phyloP scores from a whole-genome alignment of 2,113 vertebrate genomes.

The Pantherophis guttatus region DNA sequence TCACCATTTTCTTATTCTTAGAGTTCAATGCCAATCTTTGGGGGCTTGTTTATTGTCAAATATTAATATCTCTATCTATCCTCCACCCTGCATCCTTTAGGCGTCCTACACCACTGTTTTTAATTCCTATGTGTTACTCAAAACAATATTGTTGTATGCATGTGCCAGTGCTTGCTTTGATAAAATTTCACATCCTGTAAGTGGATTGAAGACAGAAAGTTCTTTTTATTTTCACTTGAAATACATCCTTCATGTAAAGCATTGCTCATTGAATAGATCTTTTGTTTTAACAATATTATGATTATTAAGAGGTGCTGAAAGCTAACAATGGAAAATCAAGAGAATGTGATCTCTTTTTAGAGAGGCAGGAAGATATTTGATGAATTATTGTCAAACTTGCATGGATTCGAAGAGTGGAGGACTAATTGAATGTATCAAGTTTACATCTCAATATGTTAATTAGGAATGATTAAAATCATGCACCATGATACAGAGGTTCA shows the following conservation, averaged over 20 bases:
- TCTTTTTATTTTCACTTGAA: slow-evolving; percentile 47
- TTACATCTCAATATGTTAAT: background rate
- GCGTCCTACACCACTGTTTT: background rate
- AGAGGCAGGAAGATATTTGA: slow-evolving; percentile 4
- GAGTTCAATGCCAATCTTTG: slow-evolving; percentile 14
- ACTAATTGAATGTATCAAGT: background rate
- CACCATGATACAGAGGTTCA: background rate
- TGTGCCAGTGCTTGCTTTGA: background rate
- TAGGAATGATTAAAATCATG: slow-evolving; percentile 2
- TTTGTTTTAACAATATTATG: background rate
- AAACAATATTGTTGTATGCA: slow-evolving; percentile 36
- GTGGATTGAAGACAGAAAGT: slow-evolving; percentile 51
- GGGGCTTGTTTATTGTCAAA: background rate
- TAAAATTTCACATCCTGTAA: slow-evolving; percentile 17
- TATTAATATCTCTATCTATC: background rate
- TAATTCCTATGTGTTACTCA: slow-evolving; percentile 23
- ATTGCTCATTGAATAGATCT: slow-evolving; percentile 16
- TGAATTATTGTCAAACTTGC: background rate
- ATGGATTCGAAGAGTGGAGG: background rate
- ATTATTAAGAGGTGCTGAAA: slow-evolving; percentile 31
- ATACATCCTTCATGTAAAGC: slow-evolving; percentile 40
- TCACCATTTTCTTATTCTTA: background rate
- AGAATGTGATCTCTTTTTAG: slow-evolving; percentile 10
- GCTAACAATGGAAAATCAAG: slow-evolving; percentile 16
- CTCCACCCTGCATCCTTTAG: background rate